Evolutionary conservation across 2,888 invertebrate species (phyloP).

Genomic region (Conistra vaccinii): DNA sequence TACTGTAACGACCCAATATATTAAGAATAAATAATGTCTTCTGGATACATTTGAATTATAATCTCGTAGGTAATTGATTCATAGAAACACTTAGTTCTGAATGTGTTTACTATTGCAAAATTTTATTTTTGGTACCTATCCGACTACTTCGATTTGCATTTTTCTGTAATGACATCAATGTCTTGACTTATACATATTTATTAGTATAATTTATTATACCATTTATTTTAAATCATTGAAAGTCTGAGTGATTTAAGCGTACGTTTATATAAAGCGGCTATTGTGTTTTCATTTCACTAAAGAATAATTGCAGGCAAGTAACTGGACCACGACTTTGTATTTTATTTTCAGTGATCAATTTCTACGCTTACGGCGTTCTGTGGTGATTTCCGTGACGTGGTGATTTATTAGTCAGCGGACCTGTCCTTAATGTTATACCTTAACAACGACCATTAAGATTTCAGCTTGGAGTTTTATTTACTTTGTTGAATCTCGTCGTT

Average conservation of each 20-base stretch:
- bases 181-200: constrained; percentile 84
- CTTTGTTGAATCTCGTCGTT: constrained; percentile 49
- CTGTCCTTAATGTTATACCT: constrained; percentile 64
- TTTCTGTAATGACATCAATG: constrained; percentile 83
- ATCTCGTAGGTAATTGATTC: constrained; percentile 63
- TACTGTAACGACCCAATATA: constrained; percentile 42
- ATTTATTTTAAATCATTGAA: constrained; percentile 83
- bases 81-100: constrained; percentile 69
- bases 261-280: constrained; percentile 80
- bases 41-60: constrained; percentile 54
- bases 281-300: constrained; percentile 82
- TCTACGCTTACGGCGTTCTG: constrained; percentile 75
- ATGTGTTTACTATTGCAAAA: constrained; percentile 72
- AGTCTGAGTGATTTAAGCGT: constrained; percentile 81
- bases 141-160: constrained; percentile 80
- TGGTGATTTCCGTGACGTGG: constrained; percentile 75
- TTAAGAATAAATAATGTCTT: constrained; percentile 51
- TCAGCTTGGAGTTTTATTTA: constrained; percentile 56
- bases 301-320: constrained; percentile 78
- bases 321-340: constrained; percentile 79
- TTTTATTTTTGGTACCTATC: constrained; percentile 71
- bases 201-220: constrained; percentile 84
- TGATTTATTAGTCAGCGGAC: constrained; percentile 69
- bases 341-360: constrained; percentile 79
- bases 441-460: constrained; percentile 61